Conservation (phyloP, 2,113 vertebrate species). For the Anoplopoma fimbria region DNA sequence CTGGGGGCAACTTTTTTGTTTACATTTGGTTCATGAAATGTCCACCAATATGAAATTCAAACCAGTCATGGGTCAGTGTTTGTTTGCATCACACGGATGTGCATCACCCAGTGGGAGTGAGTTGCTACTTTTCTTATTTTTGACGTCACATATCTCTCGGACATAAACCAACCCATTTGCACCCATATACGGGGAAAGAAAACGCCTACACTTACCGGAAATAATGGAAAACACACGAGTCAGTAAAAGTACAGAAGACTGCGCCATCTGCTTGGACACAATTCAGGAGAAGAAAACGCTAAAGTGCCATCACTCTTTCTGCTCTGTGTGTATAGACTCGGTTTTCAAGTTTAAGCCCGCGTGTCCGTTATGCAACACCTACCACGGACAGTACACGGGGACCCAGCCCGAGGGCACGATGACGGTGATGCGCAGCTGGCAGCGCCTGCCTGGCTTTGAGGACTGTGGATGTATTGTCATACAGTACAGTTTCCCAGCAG, state of each 20-base stretch:
- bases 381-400: conserved; percentile 59
- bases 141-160: conserved; percentile 19
- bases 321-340: conserved; percentile 60
- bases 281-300: conserved; percentile 52
- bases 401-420: conserved; percentile 64
- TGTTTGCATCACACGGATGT: not conserved
- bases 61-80: not conserved
- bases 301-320: conserved; percentile 65
- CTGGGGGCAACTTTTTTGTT: not conserved
- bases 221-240: not conserved
- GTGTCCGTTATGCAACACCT: conserved; percentile 72
- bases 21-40: not conserved
- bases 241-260: conserved; percentile 16
- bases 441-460: conserved; percentile 59
- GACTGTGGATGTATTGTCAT: conserved; percentile 46
- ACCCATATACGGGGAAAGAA: not conserved
- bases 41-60: too few relatives aligned
- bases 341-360: conserved; percentile 63
- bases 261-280: conserved; percentile 52
- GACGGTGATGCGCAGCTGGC: conserved; percentile 46
- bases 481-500: conserved; percentile 54
- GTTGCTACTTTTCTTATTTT: not conserved
- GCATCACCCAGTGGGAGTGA: not conserved
- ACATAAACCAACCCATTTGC: not conserved
- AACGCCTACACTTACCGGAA: not conserved